Percentiles rank a stretch among this genome's conserved stretches.
These are phyloP conservation scores for Morus bassanus DNA, from an alignment of 2,797 vertebrate species.

Conservation along the genomic window DNA sequence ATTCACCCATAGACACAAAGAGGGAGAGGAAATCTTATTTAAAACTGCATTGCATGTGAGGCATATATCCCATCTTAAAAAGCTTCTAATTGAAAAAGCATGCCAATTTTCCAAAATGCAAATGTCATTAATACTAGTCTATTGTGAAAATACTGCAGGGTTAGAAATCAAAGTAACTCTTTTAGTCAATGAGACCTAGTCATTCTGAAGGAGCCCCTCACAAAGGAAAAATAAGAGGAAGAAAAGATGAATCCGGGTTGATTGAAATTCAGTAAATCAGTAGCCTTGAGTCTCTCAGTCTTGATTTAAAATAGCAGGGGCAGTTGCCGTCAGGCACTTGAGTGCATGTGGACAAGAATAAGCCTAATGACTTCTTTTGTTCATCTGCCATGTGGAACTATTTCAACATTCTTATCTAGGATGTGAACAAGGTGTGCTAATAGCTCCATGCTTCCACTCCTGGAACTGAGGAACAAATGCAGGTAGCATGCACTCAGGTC, in stretches of 20 bases:
- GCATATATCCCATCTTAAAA: neutral
- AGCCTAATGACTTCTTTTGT: constrained; percentile 55
- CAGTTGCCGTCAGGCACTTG: neutral
- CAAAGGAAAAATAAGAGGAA: constrained; percentile 4
- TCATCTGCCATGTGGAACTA: constrained; percentile 38
- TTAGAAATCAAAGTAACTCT: constrained; percentile 51
- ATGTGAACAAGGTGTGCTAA: neutral
- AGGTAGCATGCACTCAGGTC: neutral
- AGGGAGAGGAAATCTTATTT: neutral
- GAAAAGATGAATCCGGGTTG: neutral
- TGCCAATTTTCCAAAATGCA: constrained; percentile 19
- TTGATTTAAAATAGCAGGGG: constrained; percentile 46
- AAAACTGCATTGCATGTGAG: neutral
- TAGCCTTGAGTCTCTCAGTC: constrained; percentile 13
- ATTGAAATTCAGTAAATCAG: constrained; percentile 11
- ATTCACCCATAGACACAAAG: neutral
- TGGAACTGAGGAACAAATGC: neutral
- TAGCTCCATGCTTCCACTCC: neutral
- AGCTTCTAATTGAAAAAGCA: constrained; percentile 8
- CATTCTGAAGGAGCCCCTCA: constrained; percentile 1
- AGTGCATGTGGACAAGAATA: constrained; percentile 9
- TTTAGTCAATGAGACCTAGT: constrained; percentile 30
- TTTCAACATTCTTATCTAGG: constrained; percentile 32
- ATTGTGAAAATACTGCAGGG: constrained; percentile 21
- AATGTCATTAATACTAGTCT: constrained; percentile 29